phyloP scores from a whole-genome alignment of 2,797 vertebrate species.

The Macrochelys suwanniensis region DNA sequence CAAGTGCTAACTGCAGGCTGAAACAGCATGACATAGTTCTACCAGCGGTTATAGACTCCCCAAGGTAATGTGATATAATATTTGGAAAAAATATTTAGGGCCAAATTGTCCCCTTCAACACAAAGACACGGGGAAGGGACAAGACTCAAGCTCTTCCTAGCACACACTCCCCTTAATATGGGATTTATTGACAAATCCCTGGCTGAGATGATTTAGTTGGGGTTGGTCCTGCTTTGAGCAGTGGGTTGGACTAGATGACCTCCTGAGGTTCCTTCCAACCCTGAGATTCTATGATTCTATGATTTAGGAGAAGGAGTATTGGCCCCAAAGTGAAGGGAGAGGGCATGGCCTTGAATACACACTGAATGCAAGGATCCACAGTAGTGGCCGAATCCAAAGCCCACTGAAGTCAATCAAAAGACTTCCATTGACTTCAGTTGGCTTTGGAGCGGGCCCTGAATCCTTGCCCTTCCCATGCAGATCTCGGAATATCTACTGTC shows the following conservation, averaged over 20 bases:
- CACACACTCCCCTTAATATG: conserved; percentile 24
- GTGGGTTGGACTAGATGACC: too few species aligned
- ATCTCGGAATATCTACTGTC: background rate
- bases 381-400: background rate
- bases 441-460: background rate
- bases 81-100: conserved; percentile 37
- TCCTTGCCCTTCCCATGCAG: background rate
- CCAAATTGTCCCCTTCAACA: conserved; percentile 24
- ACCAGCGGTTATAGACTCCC: conserved; percentile 28
- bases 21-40: conserved; percentile 16
- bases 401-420: background rate
- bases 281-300: too few species aligned
- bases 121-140: conserved; percentile 36
- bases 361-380: background rate
- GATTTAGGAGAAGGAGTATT: conserved; percentile 44
- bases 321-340: conserved; percentile 36
- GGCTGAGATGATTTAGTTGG: too few species aligned
- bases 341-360: background rate
- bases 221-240: too few species aligned
- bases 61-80: conserved; percentile 30
- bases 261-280: too few species aligned
- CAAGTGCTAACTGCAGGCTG: conserved; percentile 14
- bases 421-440: background rate
- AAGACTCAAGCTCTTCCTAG: conserved; percentile 61
- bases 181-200: background rate